Base-by-base conservation (phyloP, 2,113 vertebrate genomes). In the Hippotragus niger region DNA sequence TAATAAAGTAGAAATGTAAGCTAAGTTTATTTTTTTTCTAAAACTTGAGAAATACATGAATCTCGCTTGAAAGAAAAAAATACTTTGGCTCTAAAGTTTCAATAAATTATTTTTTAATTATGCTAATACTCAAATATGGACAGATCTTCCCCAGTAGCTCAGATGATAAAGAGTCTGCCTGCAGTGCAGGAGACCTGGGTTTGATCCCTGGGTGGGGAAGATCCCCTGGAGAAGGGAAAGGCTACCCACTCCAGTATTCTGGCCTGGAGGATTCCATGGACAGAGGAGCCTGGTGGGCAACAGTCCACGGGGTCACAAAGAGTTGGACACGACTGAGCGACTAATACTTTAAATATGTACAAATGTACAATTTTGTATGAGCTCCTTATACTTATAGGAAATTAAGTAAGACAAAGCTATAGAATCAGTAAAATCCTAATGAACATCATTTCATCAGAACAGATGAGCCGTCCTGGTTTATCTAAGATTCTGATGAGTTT, bases 401-500 rank as follows among this genome's bases (percentile, higher is more conserved):
- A 7, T 7, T 62, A 80, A 40, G 13, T 19, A 27, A n/a, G 36
- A 64, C 17, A 21, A 33, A 94, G 47, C n/a, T 31, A 0, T 2
- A 16, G 25, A 23, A 25, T 29, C 27, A 27, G 12, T 25, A 82
- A 88, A 52, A 43, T 12, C 67, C 29, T 12, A 47, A 14, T 23
- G 16, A 19, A 3, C 11, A 15, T 5, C 5, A 0, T 17, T 27
- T 45, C 31, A 31, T 43, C 47, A 6, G 14, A 17, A 8, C 6
- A 29, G 52, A 5, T 0, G n/a, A 1, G 2, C 1, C 4, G 6
- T 25, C 76, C 67, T 9, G 27, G 25, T 88, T 53, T 40, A 3
- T 55, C 40, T 19, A 21, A 53, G 64, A 16, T 23, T 10, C 27
- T 13, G 36, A 29, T 6, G 3, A 16, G 2, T 16, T 11, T 23